Evolutionary conservation across 2,888 invertebrate genomes (phyloP), one percentile per base, ranked within the genome.

Genomic region (Steromphala cineraria): DNA sequence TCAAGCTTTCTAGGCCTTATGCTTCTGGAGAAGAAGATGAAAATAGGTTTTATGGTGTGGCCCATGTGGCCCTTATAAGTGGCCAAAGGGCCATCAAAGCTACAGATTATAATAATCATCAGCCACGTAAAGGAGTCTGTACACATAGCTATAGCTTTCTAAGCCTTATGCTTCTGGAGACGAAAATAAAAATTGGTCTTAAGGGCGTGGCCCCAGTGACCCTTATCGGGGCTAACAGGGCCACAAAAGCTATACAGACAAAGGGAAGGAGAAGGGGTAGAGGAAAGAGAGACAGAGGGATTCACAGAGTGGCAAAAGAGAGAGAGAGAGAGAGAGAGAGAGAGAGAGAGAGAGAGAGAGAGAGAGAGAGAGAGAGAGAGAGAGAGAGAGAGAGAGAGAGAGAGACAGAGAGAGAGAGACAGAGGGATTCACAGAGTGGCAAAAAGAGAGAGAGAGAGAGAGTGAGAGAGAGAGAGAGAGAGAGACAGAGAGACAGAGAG

Each of bases 331-430:
- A 56, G 56, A 19, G 53, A 52, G 53, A 56, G 56, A 56, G 56
- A 56, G n/a, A n/a, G 56, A 19, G 56, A 19, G 19, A 28, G n/a
- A 3, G n/a, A 2, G n/a, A 13, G 4, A 7, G 28, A 3, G 67
- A 24, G 24, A 7, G 56, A 56, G n/a, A 56, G 56, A n/a, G 19
- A 56, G 56, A 56, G n/a, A n/a, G 56, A 56, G 56, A 56, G 56
- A 56, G 56, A 56, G 56, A 56, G 56, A 56, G 56, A 56, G 56
- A 56, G 56, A 56, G 56, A 56, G 56, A n/a, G 56, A 56, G 56
- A 56, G 56, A 56, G 56, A 56, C 7, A 19, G 19, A 19, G 19
- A 19, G n/a, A n/a, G 56, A 56, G 10, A 56, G 56, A 56, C n/a
- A 56, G 56, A 56, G 56, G 19, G 56, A 56, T 8, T 7, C 15